Conservation (phyloP, 2,888 invertebrate genomes). For the Oscheius myriophilus region DNA sequence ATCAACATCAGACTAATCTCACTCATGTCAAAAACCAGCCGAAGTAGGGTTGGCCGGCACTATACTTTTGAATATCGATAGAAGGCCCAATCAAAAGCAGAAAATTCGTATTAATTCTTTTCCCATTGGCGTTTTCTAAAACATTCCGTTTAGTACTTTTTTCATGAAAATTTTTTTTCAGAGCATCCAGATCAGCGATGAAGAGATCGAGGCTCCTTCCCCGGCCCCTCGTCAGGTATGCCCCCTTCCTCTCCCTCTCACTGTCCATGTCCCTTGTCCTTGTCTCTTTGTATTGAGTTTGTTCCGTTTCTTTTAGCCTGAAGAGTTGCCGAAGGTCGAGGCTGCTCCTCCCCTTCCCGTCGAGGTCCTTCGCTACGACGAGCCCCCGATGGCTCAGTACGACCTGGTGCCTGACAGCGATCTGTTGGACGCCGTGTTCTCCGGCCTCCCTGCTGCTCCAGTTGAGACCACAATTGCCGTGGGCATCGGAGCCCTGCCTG, state of each 20-base stretch:
- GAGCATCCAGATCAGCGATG: conserved; percentile 54
- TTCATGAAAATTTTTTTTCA: no score
- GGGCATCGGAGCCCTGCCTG: conserved; percentile 17
- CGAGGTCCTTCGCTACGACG: conserved; percentile 1
- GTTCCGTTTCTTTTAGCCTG: conserved; percentile 1
- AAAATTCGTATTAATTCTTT: no score
- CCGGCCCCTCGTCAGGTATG: conserved; percentile 26
- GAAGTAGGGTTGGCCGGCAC: no score
- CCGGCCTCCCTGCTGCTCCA: neutral
- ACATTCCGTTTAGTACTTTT: no score
- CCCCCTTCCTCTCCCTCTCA: neutral
- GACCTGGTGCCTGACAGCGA: conserved; percentile 30
- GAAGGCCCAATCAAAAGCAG: no score
- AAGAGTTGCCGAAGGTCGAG: conserved; percentile 4
- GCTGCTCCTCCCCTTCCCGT: conserved; percentile 9
- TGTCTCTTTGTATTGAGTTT: conserved; percentile 9
- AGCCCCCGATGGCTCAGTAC: conserved; percentile 21
- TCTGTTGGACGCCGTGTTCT: conserved; percentile 34
- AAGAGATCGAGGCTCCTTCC: conserved; percentile 23
- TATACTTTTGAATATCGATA: no score
- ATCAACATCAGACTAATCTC: no score
- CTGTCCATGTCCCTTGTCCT: neutral
- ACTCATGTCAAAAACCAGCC: no score
- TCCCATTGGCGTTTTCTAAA: no score
- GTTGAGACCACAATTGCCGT: neutral